These are phyloP conservation scores for Speoplatyrhinus poulsoni DNA, from an alignment of 2,113 vertebrate species.

Conservation along the genomic window DNA sequence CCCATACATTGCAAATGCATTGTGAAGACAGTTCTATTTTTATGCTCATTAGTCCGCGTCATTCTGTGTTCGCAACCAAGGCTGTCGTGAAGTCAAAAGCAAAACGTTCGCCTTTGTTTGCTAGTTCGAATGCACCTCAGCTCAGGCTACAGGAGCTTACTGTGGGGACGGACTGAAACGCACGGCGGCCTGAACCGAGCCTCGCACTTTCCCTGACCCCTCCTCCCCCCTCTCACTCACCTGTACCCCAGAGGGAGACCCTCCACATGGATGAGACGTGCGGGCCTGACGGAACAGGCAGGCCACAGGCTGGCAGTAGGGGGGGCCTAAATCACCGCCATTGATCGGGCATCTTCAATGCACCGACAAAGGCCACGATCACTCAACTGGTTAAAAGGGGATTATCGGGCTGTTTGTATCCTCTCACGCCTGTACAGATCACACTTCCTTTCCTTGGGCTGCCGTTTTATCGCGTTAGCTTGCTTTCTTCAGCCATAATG, in stretches of 20 bases:
- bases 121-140: no score
- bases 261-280: constrained; percentile 43
- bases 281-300: constrained; percentile 58
- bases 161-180: no score
- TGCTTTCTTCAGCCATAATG: constrained; percentile 59
- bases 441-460: constrained; percentile 43
- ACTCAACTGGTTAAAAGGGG: constrained; percentile 78
- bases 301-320: constrained; percentile 49
- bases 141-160: no score
- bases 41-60: no score
- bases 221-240: not conserved
- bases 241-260: constrained; percentile 28
- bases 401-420: constrained; percentile 78
- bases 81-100: no score
- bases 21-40: no score
- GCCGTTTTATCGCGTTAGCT: constrained; percentile 58
- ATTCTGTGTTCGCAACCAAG: no score
- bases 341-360: constrained; percentile 72
- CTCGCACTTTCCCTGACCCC: no score
- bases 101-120: no score
- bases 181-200: no score
- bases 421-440: constrained; percentile 72
- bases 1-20: no score
- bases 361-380: constrained; percentile 74
- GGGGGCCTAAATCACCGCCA: constrained; percentile 74